A percentile compares a stretch with the other conserved stretches of the same genome.
phyloP scores from a whole-genome alignment of 2,888 invertebrate genomes.

The Noctua janthina region DNA sequence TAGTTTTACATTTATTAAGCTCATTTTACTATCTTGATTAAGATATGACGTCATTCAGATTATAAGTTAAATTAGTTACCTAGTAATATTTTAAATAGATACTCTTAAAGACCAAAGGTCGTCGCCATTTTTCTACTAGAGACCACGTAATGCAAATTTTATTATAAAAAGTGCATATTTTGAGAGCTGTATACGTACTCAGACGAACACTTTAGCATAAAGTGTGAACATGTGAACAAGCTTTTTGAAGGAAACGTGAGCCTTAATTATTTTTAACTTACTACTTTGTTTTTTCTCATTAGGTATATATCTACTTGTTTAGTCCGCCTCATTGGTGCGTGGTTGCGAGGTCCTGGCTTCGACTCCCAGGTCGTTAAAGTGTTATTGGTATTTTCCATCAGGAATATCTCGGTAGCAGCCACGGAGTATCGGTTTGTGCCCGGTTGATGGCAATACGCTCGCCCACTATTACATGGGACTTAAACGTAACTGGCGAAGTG shows the following conservation, averaged over 20 bases:
- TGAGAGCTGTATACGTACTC: neutral
- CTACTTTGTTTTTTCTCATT: neutral
- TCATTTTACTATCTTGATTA: no score
- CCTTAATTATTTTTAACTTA: neutral
- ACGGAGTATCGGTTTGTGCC: no score
- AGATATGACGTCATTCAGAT: no score
- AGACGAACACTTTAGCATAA: constrained; percentile 2
- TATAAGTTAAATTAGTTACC: neutral
- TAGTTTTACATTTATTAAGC: no score
- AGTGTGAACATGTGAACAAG: neutral
- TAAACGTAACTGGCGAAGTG: no score
- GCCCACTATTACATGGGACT: no score
- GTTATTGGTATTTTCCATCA: no score
- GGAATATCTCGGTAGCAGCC: no score
- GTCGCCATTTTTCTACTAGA: neutral
- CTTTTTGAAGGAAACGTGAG: neutral
- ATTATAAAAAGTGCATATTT: constrained; percentile 13
- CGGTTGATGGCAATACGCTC: no score
- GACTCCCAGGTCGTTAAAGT: no score
- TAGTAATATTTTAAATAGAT: neutral
- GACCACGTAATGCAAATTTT: constrained; percentile 2
- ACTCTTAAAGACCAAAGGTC: neutral
- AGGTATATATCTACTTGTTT: neutral
- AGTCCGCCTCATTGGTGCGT: no score
- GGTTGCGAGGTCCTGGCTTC: no score